Base-by-base conservation (phyloP, 1,140 invertebrate species). In the Centruroides sculpturatus region DNA sequence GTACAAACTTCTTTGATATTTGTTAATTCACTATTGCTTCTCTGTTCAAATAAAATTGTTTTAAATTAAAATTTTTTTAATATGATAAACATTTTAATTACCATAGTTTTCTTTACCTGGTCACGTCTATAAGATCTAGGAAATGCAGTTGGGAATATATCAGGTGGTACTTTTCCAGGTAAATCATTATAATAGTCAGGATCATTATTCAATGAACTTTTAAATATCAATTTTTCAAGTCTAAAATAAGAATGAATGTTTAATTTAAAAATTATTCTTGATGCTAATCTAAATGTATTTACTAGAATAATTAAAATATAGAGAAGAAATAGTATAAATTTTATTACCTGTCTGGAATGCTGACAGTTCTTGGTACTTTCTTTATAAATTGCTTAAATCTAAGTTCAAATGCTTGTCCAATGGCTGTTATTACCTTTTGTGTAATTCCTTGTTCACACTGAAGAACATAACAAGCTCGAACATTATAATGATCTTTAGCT, bases 171-270 rank as follows among this genome's bases (percentile, higher is more conserved):
- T 77, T 95, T 95, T 52, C 90, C 90, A 13, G 92, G 92, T 66
- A 94, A 78, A 79, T 97, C 93, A 76, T 97, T 97, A 75, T 96
- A 96, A 77, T 97, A 97, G 73, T 96, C 92, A 69, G 86, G 82
- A 67, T 92, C 88, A 41, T 64, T 59, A 8, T 58, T 58, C 62
- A 57, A 59, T 34, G 62, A 55, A 59, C 57, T 59, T 56, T 63
- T 63, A 34, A 63, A 63, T 4, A 63, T 58, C 10, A 58, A 57
- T 23, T 63, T 63, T 49, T 63, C 62, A 41, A 63, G 57, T 23
- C 62, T 63, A 8, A 34, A 34, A 53, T 5, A 10, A 23, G 23
- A 23, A 23, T 23, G 23, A 23, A 23, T 23, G 23, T 23, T 23
- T 23, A 23, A 23, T n/a, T n/a, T 9, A 12, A 9, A 49, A 49